Evolutionary conservation across 2,113 vertebrate species (phyloP).

Genomic region (Tragelaphus buxtoni): DNA sequence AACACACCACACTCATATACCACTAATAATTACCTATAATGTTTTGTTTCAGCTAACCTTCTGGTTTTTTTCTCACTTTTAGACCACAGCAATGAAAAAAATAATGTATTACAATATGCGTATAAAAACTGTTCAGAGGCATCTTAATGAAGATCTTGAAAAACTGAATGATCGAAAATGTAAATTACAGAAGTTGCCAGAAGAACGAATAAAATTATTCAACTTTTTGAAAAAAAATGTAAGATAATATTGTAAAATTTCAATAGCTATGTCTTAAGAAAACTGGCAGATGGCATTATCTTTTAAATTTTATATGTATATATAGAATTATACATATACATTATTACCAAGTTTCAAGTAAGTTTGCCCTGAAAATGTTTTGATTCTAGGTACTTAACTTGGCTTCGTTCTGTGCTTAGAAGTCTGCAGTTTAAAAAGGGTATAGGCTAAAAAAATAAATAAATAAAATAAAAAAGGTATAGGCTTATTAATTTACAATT

Average conservation of each 20-base stretch:
- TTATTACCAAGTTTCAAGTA: neutral
- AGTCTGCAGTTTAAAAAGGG: neutral
- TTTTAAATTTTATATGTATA: neutral
- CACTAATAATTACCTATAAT: neutral
- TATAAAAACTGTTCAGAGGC: constrained; percentile 81
- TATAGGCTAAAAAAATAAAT: neutral
- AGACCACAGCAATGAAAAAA: constrained; percentile 91
- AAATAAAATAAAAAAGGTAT: no score
- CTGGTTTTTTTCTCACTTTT: constrained; percentile 11
- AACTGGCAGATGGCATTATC: neutral
- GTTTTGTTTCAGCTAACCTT: neutral
- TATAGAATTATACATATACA: neutral
- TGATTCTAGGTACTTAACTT: neutral
- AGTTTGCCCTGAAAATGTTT: neutral
- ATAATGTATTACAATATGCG: constrained; percentile 94
- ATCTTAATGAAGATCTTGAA: constrained; percentile 79
- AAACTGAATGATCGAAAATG: constrained; percentile 81
- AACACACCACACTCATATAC: neutral
- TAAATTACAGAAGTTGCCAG: constrained; percentile 80
- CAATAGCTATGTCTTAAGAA: neutral
- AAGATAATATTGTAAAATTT: constrained; percentile 58
- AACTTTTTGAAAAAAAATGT: constrained; percentile 85
- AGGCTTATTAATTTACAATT: neutral
- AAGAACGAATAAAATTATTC: constrained; percentile 83
- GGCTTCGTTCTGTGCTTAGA: neutral